Evolutionary conservation across 2,113 vertebrate species (phyloP), one percentile per base, ranked within the genome.

Genomic region (Stigmatopora nigra): DNA sequence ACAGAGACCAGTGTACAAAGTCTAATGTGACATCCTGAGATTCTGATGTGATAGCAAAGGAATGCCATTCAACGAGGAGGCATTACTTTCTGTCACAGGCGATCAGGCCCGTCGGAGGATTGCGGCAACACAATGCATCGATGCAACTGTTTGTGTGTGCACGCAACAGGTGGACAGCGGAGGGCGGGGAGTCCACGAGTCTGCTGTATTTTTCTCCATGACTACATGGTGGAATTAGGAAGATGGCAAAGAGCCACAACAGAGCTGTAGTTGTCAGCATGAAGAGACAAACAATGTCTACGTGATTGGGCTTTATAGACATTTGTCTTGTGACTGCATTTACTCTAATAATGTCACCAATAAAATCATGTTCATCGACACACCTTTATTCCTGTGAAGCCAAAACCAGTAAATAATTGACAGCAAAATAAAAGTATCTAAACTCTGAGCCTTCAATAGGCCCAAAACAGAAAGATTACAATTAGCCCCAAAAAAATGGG

Each of bases 61-160:
- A 83, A 82, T 76, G 57, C 63, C 73, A 48, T 65, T 63, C 59
- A 72, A 73, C 79, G 65, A 57, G 74, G 64, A 59, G 75, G 73
- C 71, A 72, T 80, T 61, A 46, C 68, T 70, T 67, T 80, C 79
- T 83, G 80, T 72, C 77, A 41, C 59, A 60, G 76, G 15, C 36
- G 68, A 75, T 84, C 75, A 78, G 20, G 49, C 38, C 52, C 61
- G 78, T 61, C 72, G 75, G 69, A 80, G 78, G 66, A 65, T 61
- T 71, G 76, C 70, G 53, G 68, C 71, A n/a, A n/a, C 83, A 88
- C 86, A 90, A 89, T 85, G 83, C 69, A 81, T 61, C 76, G 73
- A 77, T 77, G 64, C 88, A 82, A 81, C 78, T 86, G 86, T 84
- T 78, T 77, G 85, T 81, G 84, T 82, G 79, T 79, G 55, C 66